Evolutionary conservation across 2,888 invertebrate genomes (phyloP), one percentile per base, ranked within the genome.

Genomic region (Cephus runcator): DNA sequence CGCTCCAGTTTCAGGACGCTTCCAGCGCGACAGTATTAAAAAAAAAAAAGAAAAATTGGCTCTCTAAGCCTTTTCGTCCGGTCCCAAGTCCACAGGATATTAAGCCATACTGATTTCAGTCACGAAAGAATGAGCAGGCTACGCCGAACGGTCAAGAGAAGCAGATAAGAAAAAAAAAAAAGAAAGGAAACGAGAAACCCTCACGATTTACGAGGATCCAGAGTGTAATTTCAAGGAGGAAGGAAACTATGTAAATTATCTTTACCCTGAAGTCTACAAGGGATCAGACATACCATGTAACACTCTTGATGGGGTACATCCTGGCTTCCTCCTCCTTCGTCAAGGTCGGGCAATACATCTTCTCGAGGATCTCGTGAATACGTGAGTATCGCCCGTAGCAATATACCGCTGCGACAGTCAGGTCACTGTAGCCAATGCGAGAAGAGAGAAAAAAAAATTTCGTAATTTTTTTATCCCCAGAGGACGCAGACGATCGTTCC

Each of bases 301-400:
- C 89, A 80, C 81, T 88, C 79, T 82, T 86, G 78, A 88, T 89
- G 77, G 90, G 91, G 77, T 90, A 88, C 86, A 88, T 87, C 84
- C 91, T 87, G 80, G 86, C 83, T 83, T 83, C 88, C 85, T 91
- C 91, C 80, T 91, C 91, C 69, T 85, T 81, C 77, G 88, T 91
- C 71, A 71, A 34, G 79, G 85, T 88, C 77, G 86, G 79, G 81
- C 89, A 90, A 83, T 87, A 89, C 84, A 88, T 87, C 80, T 87
- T 87, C 56, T 84, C 83, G 69, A 82, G 81, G 31, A 69, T 30
- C 77, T 71, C 9, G 31, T 23, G 31, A 23, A 23, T 56, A 40
- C 40, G 15, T 40, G 15, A 40, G 40, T 40, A 56, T 23, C 23
- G 6, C 56, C 23, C 9, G 56, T 56, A 23, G 23, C 56, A 23